Evolutionary conservation across 2,888 invertebrate genomes (phyloP).

Genomic region (Dasypolia templi): DNA sequence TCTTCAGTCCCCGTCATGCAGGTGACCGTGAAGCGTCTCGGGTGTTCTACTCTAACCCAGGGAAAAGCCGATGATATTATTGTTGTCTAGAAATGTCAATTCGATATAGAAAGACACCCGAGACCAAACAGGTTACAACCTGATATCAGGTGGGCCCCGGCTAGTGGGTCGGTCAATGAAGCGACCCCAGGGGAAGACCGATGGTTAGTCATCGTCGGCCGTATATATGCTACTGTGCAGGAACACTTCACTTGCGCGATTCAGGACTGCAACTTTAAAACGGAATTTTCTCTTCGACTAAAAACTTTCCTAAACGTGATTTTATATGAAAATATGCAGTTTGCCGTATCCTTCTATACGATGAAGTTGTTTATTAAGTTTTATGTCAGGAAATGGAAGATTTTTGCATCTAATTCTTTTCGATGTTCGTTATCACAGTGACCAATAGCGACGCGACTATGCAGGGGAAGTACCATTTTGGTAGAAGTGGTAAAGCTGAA

Average conservation of each 20-base stretch:
- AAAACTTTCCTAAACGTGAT: neutral
- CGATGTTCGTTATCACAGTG: conserved; percentile 4
- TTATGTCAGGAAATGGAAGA: conserved; percentile 23
- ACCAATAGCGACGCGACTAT: conserved; percentile 44
- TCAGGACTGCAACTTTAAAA: conserved; percentile 14
- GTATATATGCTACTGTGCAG: neutral
- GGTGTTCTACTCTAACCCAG: conserved; percentile 44
- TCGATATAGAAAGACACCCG: conserved; percentile 29
- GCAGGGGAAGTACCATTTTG: conserved; percentile 37
- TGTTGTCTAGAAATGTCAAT: neutral
- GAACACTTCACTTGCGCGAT: conserved; percentile 56
- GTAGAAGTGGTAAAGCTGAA: neutral
- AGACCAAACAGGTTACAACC: conserved; percentile 46
- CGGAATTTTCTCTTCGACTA: neutral
- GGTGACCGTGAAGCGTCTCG: conserved; percentile 51
- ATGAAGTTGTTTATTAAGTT: neutral
- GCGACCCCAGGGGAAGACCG: conserved; percentile 62
- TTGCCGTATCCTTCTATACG: neutral
- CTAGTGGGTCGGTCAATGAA: conserved; percentile 59
- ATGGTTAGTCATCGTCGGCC: neutral
- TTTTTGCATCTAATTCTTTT: neutral
- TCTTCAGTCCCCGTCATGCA: conserved; percentile 30
- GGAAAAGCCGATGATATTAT: conserved; percentile 32
- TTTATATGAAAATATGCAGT: neutral
- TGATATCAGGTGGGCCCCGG: conserved; percentile 23